A percentile compares a stretch with the other conserved stretches of the same genome.
These are phyloP conservation scores for Nesoenas mayeri DNA, from an alignment of 2,113 vertebrate genomes.

Conservation along the genomic window DNA sequence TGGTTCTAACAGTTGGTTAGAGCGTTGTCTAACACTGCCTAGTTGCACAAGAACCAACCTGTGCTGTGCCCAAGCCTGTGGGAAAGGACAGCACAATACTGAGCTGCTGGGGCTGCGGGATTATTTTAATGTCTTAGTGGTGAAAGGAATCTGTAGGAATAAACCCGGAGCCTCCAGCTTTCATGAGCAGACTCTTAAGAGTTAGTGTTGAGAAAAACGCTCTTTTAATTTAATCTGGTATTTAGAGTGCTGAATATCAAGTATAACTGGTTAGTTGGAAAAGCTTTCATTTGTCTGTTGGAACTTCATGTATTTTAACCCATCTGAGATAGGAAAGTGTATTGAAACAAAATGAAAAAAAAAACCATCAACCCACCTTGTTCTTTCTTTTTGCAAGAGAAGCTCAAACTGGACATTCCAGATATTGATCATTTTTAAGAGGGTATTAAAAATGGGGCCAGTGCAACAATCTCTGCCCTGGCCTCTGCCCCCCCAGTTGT, in stretches of 20 bases:
- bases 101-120: not conserved
- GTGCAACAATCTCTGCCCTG: not conserved
- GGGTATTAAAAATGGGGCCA: not conserved
- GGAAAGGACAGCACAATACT: not conserved
- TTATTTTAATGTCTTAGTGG: not conserved
- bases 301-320: not conserved
- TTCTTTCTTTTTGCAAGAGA: not conserved
- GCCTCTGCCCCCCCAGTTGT: not conserved
- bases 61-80: not conserved
- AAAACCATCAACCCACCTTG: not conserved
- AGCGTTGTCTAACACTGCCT: not conserved
- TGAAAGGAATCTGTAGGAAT: not conserved
- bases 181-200: not conserved
- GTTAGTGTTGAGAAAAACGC: not conserved
- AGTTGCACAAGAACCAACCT: not conserved
- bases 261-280: not conserved
- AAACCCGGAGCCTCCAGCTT: not conserved
- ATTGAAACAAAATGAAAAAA: not conserved
- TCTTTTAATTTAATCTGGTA: not conserved
- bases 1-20: not conserved
- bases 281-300: not conserved
- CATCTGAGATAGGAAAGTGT: not conserved
- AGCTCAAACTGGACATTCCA: not conserved
- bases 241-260: not conserved
- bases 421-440: not conserved